Evolutionary conservation across 1,140 invertebrate species (phyloP).

Genomic region (Drosophila pallidifrons): DNA sequence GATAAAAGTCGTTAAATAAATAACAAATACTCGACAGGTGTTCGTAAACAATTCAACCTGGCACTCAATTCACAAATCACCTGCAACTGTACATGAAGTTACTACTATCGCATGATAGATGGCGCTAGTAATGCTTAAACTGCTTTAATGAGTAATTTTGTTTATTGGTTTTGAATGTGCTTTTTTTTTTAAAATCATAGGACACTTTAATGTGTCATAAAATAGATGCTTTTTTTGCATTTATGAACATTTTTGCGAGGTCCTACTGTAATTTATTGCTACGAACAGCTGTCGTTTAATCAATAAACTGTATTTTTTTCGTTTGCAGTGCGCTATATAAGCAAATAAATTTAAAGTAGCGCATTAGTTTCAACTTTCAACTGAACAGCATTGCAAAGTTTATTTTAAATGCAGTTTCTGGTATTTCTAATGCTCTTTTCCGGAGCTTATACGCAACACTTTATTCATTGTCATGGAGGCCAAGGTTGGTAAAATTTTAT

Average conservation of each 20-base stretch:
- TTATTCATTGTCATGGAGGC: not conserved
- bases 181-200: too few relatives aligned
- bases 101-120: not conserved
- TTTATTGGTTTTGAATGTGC: too few relatives aligned
- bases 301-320: not conserved
- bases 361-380: not conserved
- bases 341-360: not conserved
- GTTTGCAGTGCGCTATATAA: not conserved
- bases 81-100: not conserved
- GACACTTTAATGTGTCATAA: too few relatives aligned
- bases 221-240: not conserved
- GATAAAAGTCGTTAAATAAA: not conserved
- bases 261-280: not conserved
- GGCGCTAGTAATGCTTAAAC: not conserved
- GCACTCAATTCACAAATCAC: not conserved
- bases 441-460: not conserved
- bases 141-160: too few relatives aligned
- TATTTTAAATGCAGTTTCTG: not conserved
- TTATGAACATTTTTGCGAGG: not conserved
- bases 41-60: not conserved
- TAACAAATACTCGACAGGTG: slow-evolving; percentile 3
- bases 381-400: not conserved
- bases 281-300: not conserved
- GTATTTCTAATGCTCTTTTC: not conserved
- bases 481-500: not conserved